phyloP scores from a whole-genome alignment of 1,140 invertebrate genomes.

The Sycophila sp. region DNA sequence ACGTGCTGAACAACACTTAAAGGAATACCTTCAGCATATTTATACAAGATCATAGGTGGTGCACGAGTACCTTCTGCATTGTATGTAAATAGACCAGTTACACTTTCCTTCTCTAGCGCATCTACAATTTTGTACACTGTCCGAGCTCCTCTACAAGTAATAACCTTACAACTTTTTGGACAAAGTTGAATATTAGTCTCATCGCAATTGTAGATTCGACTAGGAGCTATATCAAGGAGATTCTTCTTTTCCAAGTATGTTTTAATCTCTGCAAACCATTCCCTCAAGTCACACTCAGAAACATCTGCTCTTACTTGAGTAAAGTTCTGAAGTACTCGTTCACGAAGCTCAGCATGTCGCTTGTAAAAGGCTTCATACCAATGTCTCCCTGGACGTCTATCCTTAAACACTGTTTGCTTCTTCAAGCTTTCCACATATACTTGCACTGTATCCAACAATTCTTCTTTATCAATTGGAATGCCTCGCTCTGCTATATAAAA shows the following conservation, averaged over 20 bases:
- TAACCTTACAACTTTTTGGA: conserved; percentile 44
- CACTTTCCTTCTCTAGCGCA: conserved; percentile 43
- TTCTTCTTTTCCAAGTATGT: conserved; percentile 36
- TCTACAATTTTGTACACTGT: conserved; percentile 24
- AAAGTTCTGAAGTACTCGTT: conserved; percentile 44
- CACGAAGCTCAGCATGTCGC: conserved; percentile 41
- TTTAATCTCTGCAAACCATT: conserved; percentile 45
- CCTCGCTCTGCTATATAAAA: conserved; percentile 37
- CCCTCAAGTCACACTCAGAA: conserved; percentile 38
- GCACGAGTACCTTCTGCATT: conserved; percentile 49
- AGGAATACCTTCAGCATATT: conserved; percentile 50
- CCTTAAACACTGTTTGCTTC: conserved; percentile 20
- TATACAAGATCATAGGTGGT: conserved; percentile 54
- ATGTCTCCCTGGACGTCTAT: conserved; percentile 42
- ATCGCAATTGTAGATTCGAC: conserved; percentile 52
- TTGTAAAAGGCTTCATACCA: conserved; percentile 49
- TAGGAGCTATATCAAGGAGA: conserved; percentile 43
- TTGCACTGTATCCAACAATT: not conserved
- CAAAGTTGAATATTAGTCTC: conserved; percentile 51
- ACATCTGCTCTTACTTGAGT: conserved; percentile 40
- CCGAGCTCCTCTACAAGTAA: conserved; percentile 20
- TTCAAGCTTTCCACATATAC: not conserved
- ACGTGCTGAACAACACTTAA: conserved; percentile 43
- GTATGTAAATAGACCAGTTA: conserved; percentile 43
- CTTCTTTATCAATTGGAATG: not conserved